Evolutionary conservation across 2,888 invertebrate species (phyloP).

Genomic region (Drosophila prolongata): DNA sequence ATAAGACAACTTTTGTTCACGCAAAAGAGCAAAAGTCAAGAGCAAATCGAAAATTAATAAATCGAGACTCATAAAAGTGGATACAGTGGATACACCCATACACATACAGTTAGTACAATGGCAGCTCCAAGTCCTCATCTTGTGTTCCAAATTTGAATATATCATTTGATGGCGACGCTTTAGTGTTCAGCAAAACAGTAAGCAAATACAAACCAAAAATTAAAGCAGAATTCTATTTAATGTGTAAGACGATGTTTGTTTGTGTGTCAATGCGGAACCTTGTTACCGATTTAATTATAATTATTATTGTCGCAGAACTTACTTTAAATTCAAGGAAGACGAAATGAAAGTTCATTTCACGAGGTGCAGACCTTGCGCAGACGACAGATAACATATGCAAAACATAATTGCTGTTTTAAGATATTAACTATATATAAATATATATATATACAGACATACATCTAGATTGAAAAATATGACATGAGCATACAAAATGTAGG

Average conservation of each 20-base stretch:
- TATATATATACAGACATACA: constrained; percentile 62
- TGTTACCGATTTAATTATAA: constrained; percentile 54
- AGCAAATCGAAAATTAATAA: constrained; percentile 42
- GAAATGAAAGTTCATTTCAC: constrained; percentile 46
- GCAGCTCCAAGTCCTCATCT: constrained; percentile 56
- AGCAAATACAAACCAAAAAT: constrained; percentile 21
- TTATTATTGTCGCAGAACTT: constrained; percentile 76
- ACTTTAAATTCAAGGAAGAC: constrained; percentile 67
- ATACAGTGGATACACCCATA: constrained; percentile 24
- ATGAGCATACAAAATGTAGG: constrained; percentile 81
- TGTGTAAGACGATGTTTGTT: constrained; percentile 58
- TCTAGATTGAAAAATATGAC: constrained; percentile 71
- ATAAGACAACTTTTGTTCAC: constrained; percentile 37
- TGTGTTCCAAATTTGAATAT: constrained; percentile 52
- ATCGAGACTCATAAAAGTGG: constrained; percentile 49
- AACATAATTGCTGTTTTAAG: constrained; percentile 54
- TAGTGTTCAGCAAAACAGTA: constrained; percentile 68
- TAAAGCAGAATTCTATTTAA: constrained; percentile 54
- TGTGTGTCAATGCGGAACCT: constrained; percentile 61
- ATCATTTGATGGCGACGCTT: constrained; percentile 62
- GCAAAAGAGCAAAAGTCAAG: constrained; percentile 44
- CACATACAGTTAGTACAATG: constrained; percentile 41
- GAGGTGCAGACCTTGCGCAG: constrained; percentile 25
- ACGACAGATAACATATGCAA: constrained; percentile 39
- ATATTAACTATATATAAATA: constrained; percentile 49